These are phyloP conservation scores for Campylomormyrus tamandua DNA, from an alignment of 2,113 vertebrate genomes.

Conservation along the genomic window DNA sequence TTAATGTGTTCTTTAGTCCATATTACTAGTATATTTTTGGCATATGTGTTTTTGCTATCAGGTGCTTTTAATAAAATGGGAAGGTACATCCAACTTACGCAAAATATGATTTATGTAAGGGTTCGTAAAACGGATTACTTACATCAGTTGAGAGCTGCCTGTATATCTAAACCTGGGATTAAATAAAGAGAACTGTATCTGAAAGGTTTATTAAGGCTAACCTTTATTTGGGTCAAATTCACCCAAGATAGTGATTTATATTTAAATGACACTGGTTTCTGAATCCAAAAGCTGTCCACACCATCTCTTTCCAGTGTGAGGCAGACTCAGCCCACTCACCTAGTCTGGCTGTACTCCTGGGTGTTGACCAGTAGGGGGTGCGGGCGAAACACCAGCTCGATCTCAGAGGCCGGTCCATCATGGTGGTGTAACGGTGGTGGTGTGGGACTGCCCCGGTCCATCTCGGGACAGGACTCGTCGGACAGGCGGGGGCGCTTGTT, in stretches of 20 bases:
- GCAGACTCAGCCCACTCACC: slow-evolving; percentile 48
- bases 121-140: not conserved
- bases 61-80: not conserved
- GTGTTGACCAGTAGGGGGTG: slow-evolving; percentile 75
- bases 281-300: not conserved
- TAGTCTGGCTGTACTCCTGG: slow-evolving; percentile 77
- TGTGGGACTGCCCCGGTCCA: slow-evolving; percentile 59
- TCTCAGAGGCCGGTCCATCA: slow-evolving; percentile 64
- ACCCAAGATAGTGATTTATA: not conserved
- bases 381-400: slow-evolving; percentile 80
- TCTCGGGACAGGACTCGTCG: slow-evolving; percentile 67
- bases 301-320: not conserved
- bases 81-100: not conserved
- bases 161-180: slow-evolving; percentile 1
- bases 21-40: not conserved
- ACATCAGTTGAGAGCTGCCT: not conserved
- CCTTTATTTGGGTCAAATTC: not conserved
- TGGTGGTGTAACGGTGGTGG: slow-evolving; percentile 47
- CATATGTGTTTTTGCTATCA: not conserved
- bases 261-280: not conserved
- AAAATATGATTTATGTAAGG: not conserved
- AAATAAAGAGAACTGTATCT: not conserved
- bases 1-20: not conserved
- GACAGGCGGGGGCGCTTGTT: slow-evolving; percentile 59
- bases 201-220: not conserved